Conservation (phyloP, 2,113 vertebrate genomes). For the Cololabis saira region DNA sequence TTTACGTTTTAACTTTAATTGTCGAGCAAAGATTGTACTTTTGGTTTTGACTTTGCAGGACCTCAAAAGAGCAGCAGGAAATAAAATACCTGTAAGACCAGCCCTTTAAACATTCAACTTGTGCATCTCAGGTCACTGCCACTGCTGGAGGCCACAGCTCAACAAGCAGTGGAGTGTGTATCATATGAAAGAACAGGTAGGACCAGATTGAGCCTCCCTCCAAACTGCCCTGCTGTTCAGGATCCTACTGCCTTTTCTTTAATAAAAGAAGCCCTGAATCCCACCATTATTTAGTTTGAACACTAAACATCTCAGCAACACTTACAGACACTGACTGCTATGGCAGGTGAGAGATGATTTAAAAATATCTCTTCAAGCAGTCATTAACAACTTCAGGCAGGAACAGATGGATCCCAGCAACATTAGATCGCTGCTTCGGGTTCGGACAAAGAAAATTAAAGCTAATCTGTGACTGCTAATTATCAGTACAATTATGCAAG, state of each 20-base stretch:
- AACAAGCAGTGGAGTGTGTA: conserved; percentile 31
- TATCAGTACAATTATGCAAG: conserved; percentile 9
- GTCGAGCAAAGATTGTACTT: neutral
- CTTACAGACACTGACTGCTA: neutral
- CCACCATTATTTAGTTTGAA: too few species aligned
- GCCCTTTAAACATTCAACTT: conserved; percentile 16
- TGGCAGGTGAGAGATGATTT: conserved; percentile 29
- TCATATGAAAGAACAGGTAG: conserved; percentile 67
- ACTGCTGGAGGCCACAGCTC: conserved; percentile 44
- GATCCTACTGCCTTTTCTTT: conserved; percentile 18
- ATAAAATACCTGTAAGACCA: conserved; percentile 16
- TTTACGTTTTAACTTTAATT: neutral
- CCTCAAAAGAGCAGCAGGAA: neutral
- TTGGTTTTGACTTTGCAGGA: conserved; percentile 1
- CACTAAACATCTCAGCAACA: neutral
- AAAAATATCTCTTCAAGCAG: conserved; percentile 1
- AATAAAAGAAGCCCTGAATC: neutral
- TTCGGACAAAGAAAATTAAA: conserved; percentile 21
- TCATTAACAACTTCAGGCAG: conserved; percentile 35
- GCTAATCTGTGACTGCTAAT: conserved; percentile 33
- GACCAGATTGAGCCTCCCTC: conserved; percentile 54
- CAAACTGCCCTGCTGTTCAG: conserved; percentile 26
- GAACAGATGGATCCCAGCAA: conserved; percentile 37
- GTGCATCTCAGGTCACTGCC: conserved; percentile 44
- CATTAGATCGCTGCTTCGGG: conserved; percentile 13